phyloP scores from a whole-genome alignment of 2,888 invertebrate species.

The Corythucha ciliata region DNA sequence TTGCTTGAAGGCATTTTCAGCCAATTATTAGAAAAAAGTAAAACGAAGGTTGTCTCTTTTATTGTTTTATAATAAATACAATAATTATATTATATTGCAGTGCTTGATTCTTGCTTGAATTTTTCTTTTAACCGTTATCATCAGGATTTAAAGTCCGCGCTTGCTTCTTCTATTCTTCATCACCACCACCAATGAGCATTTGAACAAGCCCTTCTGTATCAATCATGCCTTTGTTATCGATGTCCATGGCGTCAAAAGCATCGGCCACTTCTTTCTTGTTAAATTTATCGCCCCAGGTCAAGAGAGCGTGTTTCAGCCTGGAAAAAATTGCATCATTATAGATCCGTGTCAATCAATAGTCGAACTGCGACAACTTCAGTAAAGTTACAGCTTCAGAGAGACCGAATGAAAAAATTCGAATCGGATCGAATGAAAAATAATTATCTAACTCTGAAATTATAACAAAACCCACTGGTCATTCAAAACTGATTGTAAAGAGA shows the following conservation, averaged over 20 bases:
- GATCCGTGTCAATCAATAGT: conserved; percentile 11
- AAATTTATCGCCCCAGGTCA: conserved; percentile 92
- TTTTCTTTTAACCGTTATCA: conserved; percentile 20
- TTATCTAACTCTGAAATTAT: too few species aligned
- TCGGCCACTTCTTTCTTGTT: conserved; percentile 78
- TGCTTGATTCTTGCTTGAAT: conserved; percentile 30
- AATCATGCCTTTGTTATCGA: conserved; percentile 83
- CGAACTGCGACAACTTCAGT: too few species aligned
- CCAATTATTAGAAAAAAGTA: too few species aligned
- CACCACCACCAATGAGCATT: conserved; percentile 78
- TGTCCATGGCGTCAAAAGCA: conserved; percentile 80
- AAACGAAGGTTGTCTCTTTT: conserved; percentile 29
- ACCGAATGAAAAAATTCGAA: too few species aligned
- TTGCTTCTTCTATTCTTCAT: conserved; percentile 50
- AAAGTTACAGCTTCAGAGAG: too few species aligned
- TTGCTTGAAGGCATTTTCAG: too few species aligned
- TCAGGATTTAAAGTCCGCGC: not conserved
- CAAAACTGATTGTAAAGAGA: conserved; percentile 1
- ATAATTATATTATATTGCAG: too few species aligned
- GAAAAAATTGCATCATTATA: conserved; percentile 33
- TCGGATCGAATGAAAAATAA: too few species aligned
- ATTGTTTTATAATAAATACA: conserved; percentile 25
- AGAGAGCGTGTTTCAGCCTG: conserved; percentile 77
- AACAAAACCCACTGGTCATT: too few species aligned
- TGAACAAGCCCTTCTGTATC: conserved; percentile 78